Conservation (phyloP, 37 sponge, comb jelly and placozoan species). For the Eunapius fragilis region DNA sequence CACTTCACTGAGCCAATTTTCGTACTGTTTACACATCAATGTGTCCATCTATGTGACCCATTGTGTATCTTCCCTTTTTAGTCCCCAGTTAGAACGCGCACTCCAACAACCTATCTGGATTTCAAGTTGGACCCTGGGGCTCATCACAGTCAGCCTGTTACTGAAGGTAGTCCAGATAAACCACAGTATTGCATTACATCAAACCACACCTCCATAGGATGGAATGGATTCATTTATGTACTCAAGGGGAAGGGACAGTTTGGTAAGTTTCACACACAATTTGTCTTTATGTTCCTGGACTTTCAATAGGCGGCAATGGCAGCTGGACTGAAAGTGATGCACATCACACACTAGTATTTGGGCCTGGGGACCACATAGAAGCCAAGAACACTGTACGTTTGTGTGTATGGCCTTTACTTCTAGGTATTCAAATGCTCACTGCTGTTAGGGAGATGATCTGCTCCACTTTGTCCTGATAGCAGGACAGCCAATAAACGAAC, state of each 20-base stretch:
- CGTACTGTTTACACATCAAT: too few species aligned
- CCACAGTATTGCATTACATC: not conserved
- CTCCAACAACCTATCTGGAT: constrained; percentile 86
- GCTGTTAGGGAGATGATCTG: constrained; percentile 20
- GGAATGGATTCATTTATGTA: constrained; percentile 89
- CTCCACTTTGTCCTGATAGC: constrained; percentile 89
- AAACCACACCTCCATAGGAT: constrained; percentile 20
- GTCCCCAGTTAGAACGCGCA: constrained; percentile 84
- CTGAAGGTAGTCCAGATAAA: constrained; percentile 20
- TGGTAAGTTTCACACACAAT: constrained; percentile 25
- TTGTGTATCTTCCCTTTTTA: constrained; percentile 6
- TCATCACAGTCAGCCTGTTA: constrained; percentile 71
- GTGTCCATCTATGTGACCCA: not conserved
- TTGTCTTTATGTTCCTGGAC: not conserved
- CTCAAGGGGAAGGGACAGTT: constrained; percentile 72
- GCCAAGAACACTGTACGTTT: constrained; percentile 53
- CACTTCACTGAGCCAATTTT: too few species aligned
- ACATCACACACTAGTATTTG: constrained; percentile 83
- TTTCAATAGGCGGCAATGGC: constrained; percentile 16
- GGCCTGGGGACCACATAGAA: constrained; percentile 51
- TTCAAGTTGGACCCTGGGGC: constrained; percentile 82
- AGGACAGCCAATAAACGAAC: constrained; percentile 91
- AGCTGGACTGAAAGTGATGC: constrained; percentile 53
- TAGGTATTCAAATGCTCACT: not conserved
- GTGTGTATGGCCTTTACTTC: not conserved